Percentiles rank a stretch among this genome's conserved stretches.
Evolutionary conservation across 2,797 vertebrate species (phyloP).

Genomic region (Ciconia nigra): DNA sequence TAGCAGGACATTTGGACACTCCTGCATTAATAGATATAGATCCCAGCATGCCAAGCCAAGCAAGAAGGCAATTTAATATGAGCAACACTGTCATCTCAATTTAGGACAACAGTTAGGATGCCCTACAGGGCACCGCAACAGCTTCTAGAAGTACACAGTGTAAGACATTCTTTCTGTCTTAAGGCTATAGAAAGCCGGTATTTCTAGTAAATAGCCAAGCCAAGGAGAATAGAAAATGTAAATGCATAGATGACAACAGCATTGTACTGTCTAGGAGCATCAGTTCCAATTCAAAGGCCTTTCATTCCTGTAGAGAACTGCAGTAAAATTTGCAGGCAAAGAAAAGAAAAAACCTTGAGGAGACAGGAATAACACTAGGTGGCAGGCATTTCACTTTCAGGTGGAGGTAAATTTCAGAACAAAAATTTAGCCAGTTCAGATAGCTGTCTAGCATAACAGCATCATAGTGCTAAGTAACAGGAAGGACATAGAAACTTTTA

Average conservation of each 20-base stretch:
- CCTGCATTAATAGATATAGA: slow-evolving; percentile 79
- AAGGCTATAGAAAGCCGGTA: slow-evolving; percentile 72
- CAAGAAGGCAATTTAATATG: slow-evolving; percentile 79
- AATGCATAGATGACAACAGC: slow-evolving; percentile 48
- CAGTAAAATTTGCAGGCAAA: background rate
- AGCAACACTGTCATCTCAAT: slow-evolving; percentile 84
- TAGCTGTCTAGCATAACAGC: background rate
- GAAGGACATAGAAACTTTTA: background rate
- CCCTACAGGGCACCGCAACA: slow-evolving; percentile 72
- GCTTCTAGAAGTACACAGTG: slow-evolving; percentile 68
- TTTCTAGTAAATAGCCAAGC: slow-evolving; percentile 67
- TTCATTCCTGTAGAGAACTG: background rate
- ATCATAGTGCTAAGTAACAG: background rate
- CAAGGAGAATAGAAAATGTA: slow-evolving; percentile 62
- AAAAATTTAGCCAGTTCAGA: background rate
- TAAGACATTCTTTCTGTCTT: slow-evolving; percentile 68
- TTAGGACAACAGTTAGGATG: slow-evolving; percentile 81
- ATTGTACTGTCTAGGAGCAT: slow-evolving; percentile 3
- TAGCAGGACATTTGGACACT: slow-evolving; percentile 81
- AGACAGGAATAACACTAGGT: background rate
- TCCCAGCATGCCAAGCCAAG: slow-evolving; percentile 79
- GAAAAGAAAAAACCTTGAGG: background rate
- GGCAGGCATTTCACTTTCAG: background rate
- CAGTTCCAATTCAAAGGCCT: slow-evolving; percentile 16
- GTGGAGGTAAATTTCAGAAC: background rate